A percentile compares a stretch with the other conserved stretches of the same genome.
phyloP scores from a whole-genome alignment of 2,888 invertebrate genomes.

The Ametastegia equiseti region DNA sequence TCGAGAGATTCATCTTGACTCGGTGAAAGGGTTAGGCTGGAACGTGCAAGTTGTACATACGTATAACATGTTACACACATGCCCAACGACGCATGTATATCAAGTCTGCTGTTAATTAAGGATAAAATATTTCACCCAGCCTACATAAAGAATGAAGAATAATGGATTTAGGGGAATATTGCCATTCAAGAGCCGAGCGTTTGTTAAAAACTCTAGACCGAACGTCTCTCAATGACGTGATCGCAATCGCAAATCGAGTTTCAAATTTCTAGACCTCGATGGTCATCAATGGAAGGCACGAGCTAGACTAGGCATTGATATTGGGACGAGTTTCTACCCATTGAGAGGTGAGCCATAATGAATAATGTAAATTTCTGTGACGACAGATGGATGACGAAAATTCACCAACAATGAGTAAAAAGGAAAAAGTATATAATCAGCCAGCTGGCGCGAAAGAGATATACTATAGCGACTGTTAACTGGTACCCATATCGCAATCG shows the following conservation, averaged over 20 bases:
- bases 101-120: not conserved
- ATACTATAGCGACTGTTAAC: no score
- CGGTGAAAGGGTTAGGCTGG: not conserved
- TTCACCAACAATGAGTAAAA: not conserved
- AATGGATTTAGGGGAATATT: not conserved
- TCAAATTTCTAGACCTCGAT: not conserved
- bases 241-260: not conserved
- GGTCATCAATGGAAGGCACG: not conserved
- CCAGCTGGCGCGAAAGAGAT: not conserved
- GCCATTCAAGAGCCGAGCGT: not conserved
- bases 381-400: not conserved
- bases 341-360: not conserved
- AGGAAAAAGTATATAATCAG: not conserved
- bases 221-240: not conserved
- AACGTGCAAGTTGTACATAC: not conserved
- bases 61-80: not conserved
- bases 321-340: not conserved
- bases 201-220: not conserved
- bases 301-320: not conserved
- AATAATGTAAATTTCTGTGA: conserved; percentile 1
- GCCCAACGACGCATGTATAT: not conserved
- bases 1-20: not conserved
- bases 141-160: not conserved
- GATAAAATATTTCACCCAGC: not conserved
- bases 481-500: not conserved